Base-by-base conservation (phyloP, 2,888 invertebrate genomes). In the Rapana venosa region DNA sequence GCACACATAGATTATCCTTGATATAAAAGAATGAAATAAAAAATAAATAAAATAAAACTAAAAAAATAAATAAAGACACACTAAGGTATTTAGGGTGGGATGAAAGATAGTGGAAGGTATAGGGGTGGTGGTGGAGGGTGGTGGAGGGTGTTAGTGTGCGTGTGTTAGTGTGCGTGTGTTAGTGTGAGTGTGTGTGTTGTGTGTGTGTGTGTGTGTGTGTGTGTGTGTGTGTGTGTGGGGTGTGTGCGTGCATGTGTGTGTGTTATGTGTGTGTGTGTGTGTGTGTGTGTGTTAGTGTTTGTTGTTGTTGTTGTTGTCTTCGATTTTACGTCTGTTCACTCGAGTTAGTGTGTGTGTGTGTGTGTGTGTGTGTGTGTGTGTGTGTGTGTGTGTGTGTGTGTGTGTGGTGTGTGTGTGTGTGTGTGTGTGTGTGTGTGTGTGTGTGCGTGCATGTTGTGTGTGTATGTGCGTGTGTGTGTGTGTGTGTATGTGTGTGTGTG, bases 381-480 rank as follows among this genome's bases (percentile, higher is more conserved):
- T 83, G 17, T 83, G 17, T 35, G 36, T 83, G 17, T 13, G 83
- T 83, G 17, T 35, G 17, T 83, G 83, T 83, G 17, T 83, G 83
- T 36, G 17, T 83, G 36, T 83, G 17, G 11, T n/a, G n/a, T n/a
- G n/a, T n/a, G n/a, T n/a, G n/a, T n/a, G n/a, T n/a, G n/a, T n/a
- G n/a, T n/a, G n/a, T n/a, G n/a, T n/a, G n/a, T n/a, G 83, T 83
- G 11, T 83, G 83, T 36, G 47, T 56, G 15, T 56, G 47, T 56
- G 15, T 26, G 11, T 36, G 1, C 36, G 83, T 35, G 17, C 36
- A n/a, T n/a, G n/a, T n/a, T n/a, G n/a, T n/a, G n/a, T n/a, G n/a
- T n/a, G n/a, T n/a, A n/a, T n/a, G n/a, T n/a, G n/a, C n/a, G 47
- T 83, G 85, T 85, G 47, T 56, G n/a, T 85, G 85, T 85, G 85